phyloP scores from a whole-genome alignment of 2,797 vertebrate species.

The Myotis findleyi region DNA sequence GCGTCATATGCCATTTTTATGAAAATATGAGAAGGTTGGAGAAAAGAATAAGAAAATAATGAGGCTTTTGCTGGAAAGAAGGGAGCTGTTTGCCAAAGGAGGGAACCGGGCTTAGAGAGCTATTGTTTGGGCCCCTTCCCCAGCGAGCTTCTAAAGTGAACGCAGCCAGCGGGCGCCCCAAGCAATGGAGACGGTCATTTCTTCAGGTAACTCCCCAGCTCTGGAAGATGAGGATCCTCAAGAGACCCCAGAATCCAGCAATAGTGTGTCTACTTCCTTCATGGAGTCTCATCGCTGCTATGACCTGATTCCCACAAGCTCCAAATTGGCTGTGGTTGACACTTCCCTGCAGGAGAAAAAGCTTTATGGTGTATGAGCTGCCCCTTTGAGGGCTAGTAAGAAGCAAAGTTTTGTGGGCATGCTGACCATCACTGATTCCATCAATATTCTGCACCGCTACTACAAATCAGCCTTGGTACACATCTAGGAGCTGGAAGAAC shows the following conservation, averaged over 20 bases:
- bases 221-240: constrained; percentile 73
- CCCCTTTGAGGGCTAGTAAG: constrained; percentile 98
- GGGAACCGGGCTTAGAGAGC: not conserved
- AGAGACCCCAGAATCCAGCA: constrained; percentile 87
- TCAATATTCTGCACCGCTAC: constrained; percentile 98
- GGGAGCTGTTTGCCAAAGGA: not conserved
- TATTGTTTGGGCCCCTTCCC: not conserved
- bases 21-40: not conserved
- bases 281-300: constrained; percentile 99
- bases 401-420: constrained; percentile 98
- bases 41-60: not conserved
- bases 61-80: not conserved
- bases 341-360: constrained; percentile 99
- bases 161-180: not conserved
- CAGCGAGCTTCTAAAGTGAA: constrained; percentile 39
- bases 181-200: constrained; percentile 75
- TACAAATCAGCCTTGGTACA: constrained; percentile 99
- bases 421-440: constrained; percentile 99
- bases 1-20: not conserved
- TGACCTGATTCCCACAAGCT: constrained; percentile 98
- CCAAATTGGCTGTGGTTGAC: constrained; percentile 98
- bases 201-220: constrained; percentile 64
- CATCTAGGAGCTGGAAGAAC: constrained; percentile 98
- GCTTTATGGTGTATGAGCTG: constrained; percentile 98
- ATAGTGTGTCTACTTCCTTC: constrained; percentile 95